These are phyloP conservation scores for Atherix ibis DNA, from an alignment of 2,888 invertebrate genomes.

Conservation along the genomic window DNA sequence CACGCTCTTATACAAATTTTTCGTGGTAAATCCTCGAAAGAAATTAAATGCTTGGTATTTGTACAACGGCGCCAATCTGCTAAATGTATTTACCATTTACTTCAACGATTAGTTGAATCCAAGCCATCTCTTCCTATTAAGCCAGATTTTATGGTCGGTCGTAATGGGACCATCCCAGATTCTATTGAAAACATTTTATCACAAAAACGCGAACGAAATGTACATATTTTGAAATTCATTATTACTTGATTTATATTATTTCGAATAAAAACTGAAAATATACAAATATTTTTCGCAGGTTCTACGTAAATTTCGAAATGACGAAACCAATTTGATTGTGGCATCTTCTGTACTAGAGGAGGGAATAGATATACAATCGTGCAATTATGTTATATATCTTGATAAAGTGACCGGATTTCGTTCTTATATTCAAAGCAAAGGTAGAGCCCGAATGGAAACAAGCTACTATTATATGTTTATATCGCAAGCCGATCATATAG, in stretches of 20 bases:
- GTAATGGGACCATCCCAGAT: slow-evolving; percentile 14
- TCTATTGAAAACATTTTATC: slow-evolving; percentile 21
- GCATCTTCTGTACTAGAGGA: slow-evolving; percentile 78
- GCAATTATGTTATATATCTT: slow-evolving; percentile 63
- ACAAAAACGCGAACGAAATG: slow-evolving; percentile 19
- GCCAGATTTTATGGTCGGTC: slow-evolving; percentile 59
- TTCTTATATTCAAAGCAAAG: slow-evolving; percentile 81
- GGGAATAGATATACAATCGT: slow-evolving; percentile 72
- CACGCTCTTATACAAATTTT: slow-evolving; percentile 42
- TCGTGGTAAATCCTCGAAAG: slow-evolving; percentile 22
- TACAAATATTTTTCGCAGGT: slow-evolving; percentile 19
- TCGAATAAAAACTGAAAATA: too few relatives aligned
- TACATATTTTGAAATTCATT: slow-evolving; percentile 10
- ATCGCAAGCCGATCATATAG: slow-evolving; percentile 19
- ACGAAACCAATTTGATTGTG: slow-evolving; percentile 46
- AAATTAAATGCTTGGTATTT: slow-evolving; percentile 26
- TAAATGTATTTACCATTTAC: slow-evolving; percentile 52
- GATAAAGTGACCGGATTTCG: slow-evolving; percentile 56
- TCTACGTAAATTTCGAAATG: slow-evolving; percentile 39
- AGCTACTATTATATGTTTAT: slow-evolving; percentile 47
- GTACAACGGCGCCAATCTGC: slow-evolving; percentile 47
- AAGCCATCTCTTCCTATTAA: slow-evolving; percentile 39
- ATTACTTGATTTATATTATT: background rate
- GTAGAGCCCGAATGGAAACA: slow-evolving; percentile 51
- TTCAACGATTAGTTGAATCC: slow-evolving; percentile 36